Conservation (phyloP, 2,888 invertebrate genomes). For the Rotaria magnacalcarata region DNA sequence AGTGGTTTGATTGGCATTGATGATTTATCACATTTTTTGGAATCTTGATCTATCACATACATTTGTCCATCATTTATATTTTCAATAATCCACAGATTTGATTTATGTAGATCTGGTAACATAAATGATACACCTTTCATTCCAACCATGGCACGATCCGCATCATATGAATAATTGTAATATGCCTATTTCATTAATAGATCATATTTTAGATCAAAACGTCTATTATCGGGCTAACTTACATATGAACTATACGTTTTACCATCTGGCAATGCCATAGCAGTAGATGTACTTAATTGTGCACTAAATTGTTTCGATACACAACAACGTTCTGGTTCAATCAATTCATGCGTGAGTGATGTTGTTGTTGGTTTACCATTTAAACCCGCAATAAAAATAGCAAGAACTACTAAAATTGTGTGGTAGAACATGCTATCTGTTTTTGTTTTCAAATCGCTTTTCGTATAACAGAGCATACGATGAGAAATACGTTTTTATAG, state of each 20-base stretch:
- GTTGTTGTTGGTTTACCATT: background rate
- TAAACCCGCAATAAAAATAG: background rate
- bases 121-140: background rate
- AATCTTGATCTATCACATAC: slow-evolving; percentile 1
- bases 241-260: background rate
- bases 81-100: background rate
- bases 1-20: background rate
- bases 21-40: background rate
- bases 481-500: background rate
- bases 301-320: background rate
- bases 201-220: background rate
- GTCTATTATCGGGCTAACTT: background rate
- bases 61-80: slow-evolving; percentile 1
- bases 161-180: background rate
- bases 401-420: background rate
- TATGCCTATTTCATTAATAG: background rate
- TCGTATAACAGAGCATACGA: background rate
- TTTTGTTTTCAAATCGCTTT: background rate
- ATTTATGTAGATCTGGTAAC: background rate
- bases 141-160: background rate
- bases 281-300: background rate
- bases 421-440: background rate
- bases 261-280: background rate
- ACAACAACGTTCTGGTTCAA: background rate
- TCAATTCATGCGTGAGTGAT: background rate